phyloP scores from a whole-genome alignment of 2,113 vertebrate species.

The Gnathonemus echidnorhynchus region DNA sequence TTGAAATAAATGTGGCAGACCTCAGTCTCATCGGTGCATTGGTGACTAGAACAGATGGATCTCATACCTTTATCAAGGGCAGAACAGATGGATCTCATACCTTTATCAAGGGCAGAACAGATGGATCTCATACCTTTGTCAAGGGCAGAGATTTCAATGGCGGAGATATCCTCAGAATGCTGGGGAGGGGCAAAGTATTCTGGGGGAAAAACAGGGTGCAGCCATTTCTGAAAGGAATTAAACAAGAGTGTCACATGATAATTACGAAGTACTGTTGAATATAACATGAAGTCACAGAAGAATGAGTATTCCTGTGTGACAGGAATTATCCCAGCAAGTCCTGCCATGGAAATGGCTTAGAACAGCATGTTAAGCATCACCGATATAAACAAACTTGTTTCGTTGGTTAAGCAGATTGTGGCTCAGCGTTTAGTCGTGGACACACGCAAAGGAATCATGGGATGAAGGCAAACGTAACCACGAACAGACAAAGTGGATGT shows the following conservation, averaged over 20 bases:
- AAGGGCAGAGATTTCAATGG: not conserved
- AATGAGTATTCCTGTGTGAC: not conserved
- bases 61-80: not conserved
- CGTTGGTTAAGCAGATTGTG: not conserved
- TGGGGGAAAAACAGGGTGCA: not conserved
- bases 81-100: not conserved
- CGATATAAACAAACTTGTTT: not conserved
- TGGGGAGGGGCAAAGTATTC: slow-evolving; percentile 1
- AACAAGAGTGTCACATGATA: not conserved
- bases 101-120: not conserved
- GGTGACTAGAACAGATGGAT: slow-evolving; percentile 7
- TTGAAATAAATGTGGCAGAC: not conserved
- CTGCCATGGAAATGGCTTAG: not conserved
- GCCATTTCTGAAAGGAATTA: slow-evolving; percentile 16
- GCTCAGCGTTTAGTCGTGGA: not conserved
- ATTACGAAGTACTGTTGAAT: not conserved
- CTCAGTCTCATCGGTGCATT: not conserved
- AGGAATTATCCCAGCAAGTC: not conserved
- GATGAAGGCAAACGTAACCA: not conserved
- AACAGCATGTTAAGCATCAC: not conserved
- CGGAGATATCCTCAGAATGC: not conserved
- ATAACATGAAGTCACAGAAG: not conserved
- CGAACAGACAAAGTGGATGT: not conserved
- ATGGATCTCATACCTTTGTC: not conserved
- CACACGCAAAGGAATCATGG: not conserved